Base-by-base conservation (phyloP, 2,888 invertebrate species). In the Hypolimnas misippus region DNA sequence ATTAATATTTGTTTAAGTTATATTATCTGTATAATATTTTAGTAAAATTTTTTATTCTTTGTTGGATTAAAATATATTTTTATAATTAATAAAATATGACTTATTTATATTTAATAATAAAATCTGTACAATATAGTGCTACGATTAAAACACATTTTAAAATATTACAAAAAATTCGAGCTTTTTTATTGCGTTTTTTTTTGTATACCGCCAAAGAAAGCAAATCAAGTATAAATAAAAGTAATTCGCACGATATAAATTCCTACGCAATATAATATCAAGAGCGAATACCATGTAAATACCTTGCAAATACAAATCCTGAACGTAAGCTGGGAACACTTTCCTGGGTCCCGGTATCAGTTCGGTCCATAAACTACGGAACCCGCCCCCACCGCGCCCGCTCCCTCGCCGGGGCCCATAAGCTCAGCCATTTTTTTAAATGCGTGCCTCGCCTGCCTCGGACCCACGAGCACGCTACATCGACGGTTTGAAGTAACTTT, bases 391-490 rank as follows among this genome's bases (percentile, higher is more conserved):
- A 59, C 63, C 67, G 57, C 77, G 79, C 68, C 82, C 84, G 80
- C 73, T 80, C 81, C 79, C 78, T 75, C 81, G 29, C 76, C 78
- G 72, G 78, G 77, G 79, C 82, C 83, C 81, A 80, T 88, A 87
- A 89, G 86, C 87, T 83, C 81, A 76, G 83, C 83, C 79, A 88
- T 89, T 88, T 89, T 88, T 89, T 87, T 78, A 86, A 90, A 89
- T 87, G 88, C 88, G 87, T 89, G 79, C 79, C 72, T 81, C 79
- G 84, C 83, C 86, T 89, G 77, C 78, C 73, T 81, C 79, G 84
- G 85, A 86, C 86, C 78, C 77, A 73, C 77, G 76, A 77, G 79
- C 74, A 76, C 81, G 82, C 80, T 82, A 83, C 80, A 87, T 86
- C 83, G 84, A 82, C 76, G 77, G 77, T 86, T 77, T 72, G 69